Evolutionary conservation across 2,888 invertebrate species (phyloP), one percentile per base, ranked within the genome.

Genomic region (Torymus texanus): DNA sequence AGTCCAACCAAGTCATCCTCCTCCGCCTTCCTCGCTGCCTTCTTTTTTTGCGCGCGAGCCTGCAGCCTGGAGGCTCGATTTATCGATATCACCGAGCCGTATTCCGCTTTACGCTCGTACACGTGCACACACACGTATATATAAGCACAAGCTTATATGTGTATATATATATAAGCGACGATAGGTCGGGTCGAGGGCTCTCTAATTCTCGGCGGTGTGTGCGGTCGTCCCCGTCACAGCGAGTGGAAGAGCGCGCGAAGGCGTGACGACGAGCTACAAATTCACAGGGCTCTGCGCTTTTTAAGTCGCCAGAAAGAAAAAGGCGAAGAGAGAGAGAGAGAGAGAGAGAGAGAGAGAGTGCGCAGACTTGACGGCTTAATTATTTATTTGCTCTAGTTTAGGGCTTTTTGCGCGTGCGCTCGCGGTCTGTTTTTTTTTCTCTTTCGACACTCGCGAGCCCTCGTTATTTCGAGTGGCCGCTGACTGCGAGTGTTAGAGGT

Each of bases 1-100:
- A 41, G 51, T 18, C 50, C 24, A 12, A 59, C 29, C 73, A 70
- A 78, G 51, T 68, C 58, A 58, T 74, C 73, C 56, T 58, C 16
- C 18, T 21, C 50, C 16, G 29, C 8, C 55, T 62, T 55, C 66
- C 65, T 8, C 41, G 2, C 53, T n/a, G 8, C 13, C 24, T 53
- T 18, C 50, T 29, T 56, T 62, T 62, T 53, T 56, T 53, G 82
- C 80, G 80, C 81, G 83, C 76, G 81, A 82, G 78, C 71, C 81
- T 77, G 76, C 80, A 81, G 81, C 82, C 83, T 68, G 72, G 63
- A 84, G 84, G 80, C 83, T 85, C 85, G 83, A 88, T 88, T 87
- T 88, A 87, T 87, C 86, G 87, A 84, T 85, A 85, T 86, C 88
- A 86, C 59, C 13, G 18, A 10, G 55, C 41, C 41, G 51, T 73